Conservation (phyloP, 2,113 vertebrate genomes). For the Lepidothrix coronata region DNA sequence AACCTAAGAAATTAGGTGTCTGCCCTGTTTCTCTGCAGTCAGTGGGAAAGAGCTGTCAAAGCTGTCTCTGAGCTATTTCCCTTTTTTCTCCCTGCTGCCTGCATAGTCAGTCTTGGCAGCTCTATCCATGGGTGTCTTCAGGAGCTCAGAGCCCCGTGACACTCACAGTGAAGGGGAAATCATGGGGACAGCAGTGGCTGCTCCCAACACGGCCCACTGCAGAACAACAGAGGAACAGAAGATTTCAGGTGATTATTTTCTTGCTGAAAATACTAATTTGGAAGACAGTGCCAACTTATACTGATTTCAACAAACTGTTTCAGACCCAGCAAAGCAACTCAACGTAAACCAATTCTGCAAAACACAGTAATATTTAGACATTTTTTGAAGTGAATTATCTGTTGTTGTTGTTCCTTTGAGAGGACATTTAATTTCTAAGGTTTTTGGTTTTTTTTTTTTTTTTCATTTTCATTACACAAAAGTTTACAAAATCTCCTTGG, state of each 20-base stretch:
- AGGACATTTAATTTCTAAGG: constrained; percentile 5
- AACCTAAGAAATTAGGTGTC: constrained; percentile 14
- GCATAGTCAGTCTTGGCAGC: not conserved
- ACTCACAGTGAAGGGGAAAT: not conserved
- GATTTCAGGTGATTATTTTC: not conserved
- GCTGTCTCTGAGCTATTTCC: not conserved
- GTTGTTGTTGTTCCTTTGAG: not conserved
- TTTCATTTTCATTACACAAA: not conserved
- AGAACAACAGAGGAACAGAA: not conserved
- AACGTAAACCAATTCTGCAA: not conserved
- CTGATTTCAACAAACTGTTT: not conserved
- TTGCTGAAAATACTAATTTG: not conserved
- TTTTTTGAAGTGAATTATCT: not conserved
- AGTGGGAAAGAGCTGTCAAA: constrained; percentile 8
- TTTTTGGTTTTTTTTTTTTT: not conserved
- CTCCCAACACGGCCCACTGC: not conserved
- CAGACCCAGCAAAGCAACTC: not conserved
- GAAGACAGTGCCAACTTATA: not conserved
- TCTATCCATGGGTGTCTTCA: not conserved
- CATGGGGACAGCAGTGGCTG: not conserved
- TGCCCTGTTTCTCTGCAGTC: not conserved
- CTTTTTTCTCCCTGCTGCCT: not conserved
- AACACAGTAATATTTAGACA: not conserved
- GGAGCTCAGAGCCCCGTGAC: not conserved
- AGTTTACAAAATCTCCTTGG: not conserved